Conservation (phyloP, 2,113 vertebrate species). For the Eonycteris spelaea region DNA sequence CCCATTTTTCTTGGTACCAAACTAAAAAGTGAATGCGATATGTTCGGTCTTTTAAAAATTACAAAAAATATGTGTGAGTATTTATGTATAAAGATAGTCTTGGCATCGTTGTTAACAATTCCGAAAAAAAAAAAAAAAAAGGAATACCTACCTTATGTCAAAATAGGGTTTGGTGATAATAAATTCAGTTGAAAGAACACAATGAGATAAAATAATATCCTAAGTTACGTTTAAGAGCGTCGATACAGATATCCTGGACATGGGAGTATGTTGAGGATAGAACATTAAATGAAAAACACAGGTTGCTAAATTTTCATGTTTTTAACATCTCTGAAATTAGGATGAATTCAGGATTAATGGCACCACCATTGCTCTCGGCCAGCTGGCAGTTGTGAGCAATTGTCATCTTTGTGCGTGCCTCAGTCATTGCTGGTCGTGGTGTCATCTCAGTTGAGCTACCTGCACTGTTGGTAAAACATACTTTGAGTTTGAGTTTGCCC, state of each 20-base stretch:
- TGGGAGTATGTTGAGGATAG: not conserved
- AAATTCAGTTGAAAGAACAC: not conserved
- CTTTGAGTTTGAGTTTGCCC: not conserved
- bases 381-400: not conserved
- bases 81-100: not conserved
- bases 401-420: not conserved
- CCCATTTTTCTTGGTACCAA: not conserved
- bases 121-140: not conserved
- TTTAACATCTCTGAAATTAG: constrained; percentile 11
- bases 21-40: not conserved
- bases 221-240: not conserved
- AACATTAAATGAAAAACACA: not conserved
- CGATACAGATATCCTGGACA: not conserved
- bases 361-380: too few species aligned
- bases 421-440: not conserved
- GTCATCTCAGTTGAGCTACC: too few species aligned
- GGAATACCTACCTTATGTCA: not conserved
- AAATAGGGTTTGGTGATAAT: not conserved
- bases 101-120: not conserved
- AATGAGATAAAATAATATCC: not conserved
- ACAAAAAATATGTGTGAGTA: not conserved
- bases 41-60: not conserved
- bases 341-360: not conserved
- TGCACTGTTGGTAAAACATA: not conserved
- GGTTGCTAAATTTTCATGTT: not conserved